Conservation (phyloP, 2,888 invertebrate genomes). For the Hipparchia semele region DNA sequence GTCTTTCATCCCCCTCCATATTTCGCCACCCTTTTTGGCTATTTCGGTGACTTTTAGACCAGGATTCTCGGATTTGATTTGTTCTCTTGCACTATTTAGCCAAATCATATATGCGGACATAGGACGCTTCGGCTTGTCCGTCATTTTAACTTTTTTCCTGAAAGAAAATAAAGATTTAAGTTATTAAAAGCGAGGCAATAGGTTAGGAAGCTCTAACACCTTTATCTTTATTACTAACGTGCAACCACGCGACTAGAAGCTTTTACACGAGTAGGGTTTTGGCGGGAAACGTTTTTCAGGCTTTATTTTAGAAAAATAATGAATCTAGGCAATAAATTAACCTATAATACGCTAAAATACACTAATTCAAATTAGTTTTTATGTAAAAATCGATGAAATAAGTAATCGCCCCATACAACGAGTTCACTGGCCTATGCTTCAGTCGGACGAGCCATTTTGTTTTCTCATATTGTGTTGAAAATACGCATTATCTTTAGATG, state of each 20-base stretch:
- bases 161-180: slow-evolving; percentile 51
- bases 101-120: slow-evolving; percentile 97
- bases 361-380: slow-evolving; percentile 44
- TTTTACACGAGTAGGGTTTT: slow-evolving; percentile 73
- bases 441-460: slow-evolving; percentile 83
- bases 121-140: slow-evolving; percentile 96
- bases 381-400: slow-evolving; percentile 54
- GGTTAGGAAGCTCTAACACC: slow-evolving; percentile 47
- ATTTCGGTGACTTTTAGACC: slow-evolving; percentile 96
- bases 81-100: slow-evolving; percentile 94
- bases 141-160: slow-evolving; percentile 87
- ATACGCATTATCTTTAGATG: slow-evolving; percentile 78
- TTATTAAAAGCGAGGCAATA: slow-evolving; percentile 61
- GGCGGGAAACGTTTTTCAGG: slow-evolving; percentile 77
- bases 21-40: slow-evolving; percentile 96
- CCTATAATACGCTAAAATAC: slow-evolving; percentile 42
- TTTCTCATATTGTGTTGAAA: slow-evolving; percentile 80
- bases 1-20: slow-evolving; percentile 96
- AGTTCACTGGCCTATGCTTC: slow-evolving; percentile 81
- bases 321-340: slow-evolving; percentile 35
- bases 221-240: slow-evolving; percentile 47
- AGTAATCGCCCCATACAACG: slow-evolving; percentile 76
- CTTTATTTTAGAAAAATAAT: slow-evolving; percentile 38
- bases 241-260: slow-evolving; percentile 57
- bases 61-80: slow-evolving; percentile 95